Evolutionary conservation across 1,140 invertebrate genomes (phyloP), one percentile per base, ranked within the genome.

Genomic region (Atta colombica): DNA sequence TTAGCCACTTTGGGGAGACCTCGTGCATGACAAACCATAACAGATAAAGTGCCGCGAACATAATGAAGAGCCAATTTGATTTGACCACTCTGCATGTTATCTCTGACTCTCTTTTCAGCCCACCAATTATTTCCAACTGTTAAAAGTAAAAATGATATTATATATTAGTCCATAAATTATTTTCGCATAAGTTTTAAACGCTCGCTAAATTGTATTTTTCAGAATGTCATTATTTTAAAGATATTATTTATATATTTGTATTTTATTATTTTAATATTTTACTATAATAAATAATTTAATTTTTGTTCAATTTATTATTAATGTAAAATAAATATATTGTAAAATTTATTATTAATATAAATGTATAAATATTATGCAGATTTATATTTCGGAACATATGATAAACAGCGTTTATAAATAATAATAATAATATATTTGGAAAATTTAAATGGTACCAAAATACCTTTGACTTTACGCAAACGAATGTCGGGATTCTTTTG

Each of bases 21-120:
- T 92, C 98, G 97, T 1, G 98, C 98, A 95, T 99, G 98, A 93
- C 98, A 97, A 18, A 99, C 97, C 96, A 99, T 98, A 10, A 99
- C 97, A 69, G 97, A 97, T 39, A 99, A 96, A 53, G 97, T 96
- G 28, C 97, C 97, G 87, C 97, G 96, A 75, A 97, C 96, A 94
- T 99, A 98, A 93, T 98, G 97, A 69, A 99, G 95, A 1, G 98
- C 98, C 85, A 99, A 95, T 94, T 99, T 98, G 45, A 98, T 96
- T 93, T 98, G 96, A n/a, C 97, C 97, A 61, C 90, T 94, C 77
- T 95, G 92, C 0, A 93, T 88, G 58, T 95, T 94, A 0, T 95
- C 95, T 78, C 92, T 88, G 14, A 95, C 77, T 87, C 92, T 95
- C 55, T 93, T 95, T 18, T 95, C 95, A 1, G 93, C 93, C 95